These are phyloP conservation scores for Solea senegalensis DNA, from an alignment of 2,113 vertebrate species.

Conservation along the genomic window DNA sequence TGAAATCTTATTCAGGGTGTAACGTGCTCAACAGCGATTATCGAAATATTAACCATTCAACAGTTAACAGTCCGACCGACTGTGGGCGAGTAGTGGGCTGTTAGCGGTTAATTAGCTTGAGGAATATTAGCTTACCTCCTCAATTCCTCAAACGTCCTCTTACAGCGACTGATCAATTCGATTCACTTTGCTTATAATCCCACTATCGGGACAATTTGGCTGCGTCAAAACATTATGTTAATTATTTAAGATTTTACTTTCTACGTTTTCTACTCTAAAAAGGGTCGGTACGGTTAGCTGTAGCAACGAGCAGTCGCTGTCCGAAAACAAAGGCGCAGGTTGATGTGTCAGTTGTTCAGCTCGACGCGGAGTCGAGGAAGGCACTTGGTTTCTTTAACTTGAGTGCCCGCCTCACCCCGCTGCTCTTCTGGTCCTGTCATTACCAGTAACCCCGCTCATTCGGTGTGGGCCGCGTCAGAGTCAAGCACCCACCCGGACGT, in stretches of 20 bases:
- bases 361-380: fast-evolving
- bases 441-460: not conserved
- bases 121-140: conserved; percentile 55
- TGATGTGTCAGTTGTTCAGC: conserved; percentile 46
- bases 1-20: not conserved
- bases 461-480: fast-evolving
- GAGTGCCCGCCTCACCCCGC: fast-evolving
- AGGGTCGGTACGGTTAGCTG: not conserved
- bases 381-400: conserved; percentile 10
- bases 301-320: conserved; percentile 1
- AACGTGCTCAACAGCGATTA: not conserved
- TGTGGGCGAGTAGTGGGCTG: not conserved
- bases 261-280: not conserved
- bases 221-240: conserved; percentile 38
- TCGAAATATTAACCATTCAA: not conserved
- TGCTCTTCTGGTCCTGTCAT: fast-evolving
- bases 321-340: conserved; percentile 71
- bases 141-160: conserved; percentile 45
- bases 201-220: conserved; percentile 38
- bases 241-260: too few species aligned
- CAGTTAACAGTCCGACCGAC: conserved; percentile 7
- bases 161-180: not conserved
- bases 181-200: conserved; percentile 27
- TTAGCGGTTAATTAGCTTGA: conserved; percentile 26
- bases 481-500: not conserved